Percentiles rank a stretch among this genome's conserved stretches.
phyloP scores from a whole-genome alignment of 2,797 vertebrate species.

The Manis crassicaudata region DNA sequence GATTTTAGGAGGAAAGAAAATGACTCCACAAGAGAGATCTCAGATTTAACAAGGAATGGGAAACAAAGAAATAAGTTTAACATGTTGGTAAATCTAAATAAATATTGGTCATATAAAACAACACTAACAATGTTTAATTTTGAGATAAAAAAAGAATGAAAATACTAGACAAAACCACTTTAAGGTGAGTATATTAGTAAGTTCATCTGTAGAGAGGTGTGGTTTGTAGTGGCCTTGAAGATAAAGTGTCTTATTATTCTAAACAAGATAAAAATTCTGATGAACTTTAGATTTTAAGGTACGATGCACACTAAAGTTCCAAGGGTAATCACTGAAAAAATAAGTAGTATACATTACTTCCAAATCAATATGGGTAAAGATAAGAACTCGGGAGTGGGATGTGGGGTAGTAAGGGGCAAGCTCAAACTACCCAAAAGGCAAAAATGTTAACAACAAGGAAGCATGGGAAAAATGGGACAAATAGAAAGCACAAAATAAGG shows the following conservation, averaged over 20 bases:
- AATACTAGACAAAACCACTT: not conserved
- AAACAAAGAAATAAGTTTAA: not conserved
- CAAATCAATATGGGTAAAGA: not conserved
- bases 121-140: not conserved
- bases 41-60: not conserved
- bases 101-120: not conserved
- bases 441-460: not conserved
- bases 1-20: not conserved
- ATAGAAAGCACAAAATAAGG: not conserved
- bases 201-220: not conserved
- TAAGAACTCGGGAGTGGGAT: not conserved
- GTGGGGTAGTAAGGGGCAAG: not conserved
- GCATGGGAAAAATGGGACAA: not conserved
- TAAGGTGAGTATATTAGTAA: not conserved
- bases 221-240: not conserved
- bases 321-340: not conserved
- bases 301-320: not conserved
- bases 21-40: not conserved
- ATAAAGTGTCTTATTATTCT: not conserved
- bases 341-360: not conserved
- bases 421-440: not conserved
- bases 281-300: not conserved
- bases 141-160: not conserved
- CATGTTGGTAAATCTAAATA: slow-evolving; percentile 16
- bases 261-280: not conserved